Conservation (phyloP, 2,797 vertebrate genomes). For the Liasis olivaceus region DNA sequence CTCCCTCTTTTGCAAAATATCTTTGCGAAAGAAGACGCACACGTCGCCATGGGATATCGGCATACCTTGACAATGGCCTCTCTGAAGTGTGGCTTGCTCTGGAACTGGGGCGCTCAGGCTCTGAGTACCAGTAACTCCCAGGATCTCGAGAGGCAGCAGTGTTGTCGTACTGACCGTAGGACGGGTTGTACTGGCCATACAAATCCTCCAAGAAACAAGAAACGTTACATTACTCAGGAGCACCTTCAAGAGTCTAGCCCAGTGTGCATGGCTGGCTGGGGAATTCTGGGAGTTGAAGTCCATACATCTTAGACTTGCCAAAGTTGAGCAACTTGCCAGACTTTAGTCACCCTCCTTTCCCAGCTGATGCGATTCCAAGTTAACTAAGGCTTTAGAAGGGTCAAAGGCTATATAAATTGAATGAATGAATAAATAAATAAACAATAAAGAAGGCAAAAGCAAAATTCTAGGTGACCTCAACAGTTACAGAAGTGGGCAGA, state of each 20-base stretch:
- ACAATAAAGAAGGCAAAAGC: background rate
- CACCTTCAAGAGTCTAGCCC: background rate
- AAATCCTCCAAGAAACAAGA: conserved; percentile 74
- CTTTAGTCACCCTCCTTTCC: background rate
- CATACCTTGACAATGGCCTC: conserved; percentile 86
- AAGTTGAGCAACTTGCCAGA: background rate
- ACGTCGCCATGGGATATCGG: accelerated
- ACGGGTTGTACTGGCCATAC: conserved; percentile 81
- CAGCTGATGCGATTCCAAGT: background rate
- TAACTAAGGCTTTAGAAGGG: background rate
- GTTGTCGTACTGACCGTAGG: conserved; percentile 82
- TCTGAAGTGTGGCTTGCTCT: conserved; percentile 94
- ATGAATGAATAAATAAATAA: too few species aligned
- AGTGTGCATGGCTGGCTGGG: too few species aligned
- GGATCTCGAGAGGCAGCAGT: conserved; percentile 75
- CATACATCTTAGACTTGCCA: too few species aligned
- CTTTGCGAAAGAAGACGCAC: too few species aligned
- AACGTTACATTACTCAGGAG: background rate
- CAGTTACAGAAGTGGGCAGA: too few species aligned
- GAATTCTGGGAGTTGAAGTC: too few species aligned
- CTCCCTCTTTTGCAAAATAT: background rate
- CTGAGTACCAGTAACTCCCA: conserved; percentile 77
- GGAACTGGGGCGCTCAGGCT: conserved; percentile 91
- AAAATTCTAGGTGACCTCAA: background rate
- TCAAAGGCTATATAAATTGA: background rate